Evolutionary conservation across 2,113 vertebrate genomes (phyloP).

Genomic region (Tenrec ecaudatus): DNA sequence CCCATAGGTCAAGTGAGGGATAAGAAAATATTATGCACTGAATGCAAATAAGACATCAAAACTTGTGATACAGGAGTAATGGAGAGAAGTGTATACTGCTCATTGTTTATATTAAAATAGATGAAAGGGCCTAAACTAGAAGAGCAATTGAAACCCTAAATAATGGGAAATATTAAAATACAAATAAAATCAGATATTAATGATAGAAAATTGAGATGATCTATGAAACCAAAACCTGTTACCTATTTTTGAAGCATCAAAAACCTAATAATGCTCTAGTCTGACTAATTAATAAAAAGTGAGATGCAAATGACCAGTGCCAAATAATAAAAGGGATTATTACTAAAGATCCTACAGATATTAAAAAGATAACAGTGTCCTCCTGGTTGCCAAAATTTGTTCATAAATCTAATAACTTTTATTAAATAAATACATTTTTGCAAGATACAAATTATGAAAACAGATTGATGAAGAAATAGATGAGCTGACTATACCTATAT

Average conservation of each 20-base stretch:
- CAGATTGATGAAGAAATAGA: conserved; percentile 35
- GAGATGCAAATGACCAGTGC: not conserved
- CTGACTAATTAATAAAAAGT: not conserved
- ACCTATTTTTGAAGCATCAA: not conserved
- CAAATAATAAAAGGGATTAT: not conserved
- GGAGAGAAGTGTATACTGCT: not conserved
- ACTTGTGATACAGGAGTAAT: not conserved
- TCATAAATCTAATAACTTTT: not conserved
- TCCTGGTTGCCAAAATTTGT: not conserved
- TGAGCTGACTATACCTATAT: not conserved
- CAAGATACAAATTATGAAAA: not conserved
- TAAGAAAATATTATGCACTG: not conserved
- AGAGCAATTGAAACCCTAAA: not conserved
- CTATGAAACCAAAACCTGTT: not conserved
- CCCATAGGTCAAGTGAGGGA: not conserved
- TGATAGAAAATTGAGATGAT: not conserved
- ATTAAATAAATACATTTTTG: not conserved
- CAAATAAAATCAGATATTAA: too few relatives aligned
- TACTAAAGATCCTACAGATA: not conserved
- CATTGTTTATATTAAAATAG: not conserved
- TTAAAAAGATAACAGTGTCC: not conserved
- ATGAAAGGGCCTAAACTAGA: not conserved
- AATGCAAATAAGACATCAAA: not conserved
- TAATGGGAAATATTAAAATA: not conserved
- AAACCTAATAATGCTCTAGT: not conserved